phyloP scores from a whole-genome alignment of 2,113 vertebrate genomes.

The Heterocephalus glaber region DNA sequence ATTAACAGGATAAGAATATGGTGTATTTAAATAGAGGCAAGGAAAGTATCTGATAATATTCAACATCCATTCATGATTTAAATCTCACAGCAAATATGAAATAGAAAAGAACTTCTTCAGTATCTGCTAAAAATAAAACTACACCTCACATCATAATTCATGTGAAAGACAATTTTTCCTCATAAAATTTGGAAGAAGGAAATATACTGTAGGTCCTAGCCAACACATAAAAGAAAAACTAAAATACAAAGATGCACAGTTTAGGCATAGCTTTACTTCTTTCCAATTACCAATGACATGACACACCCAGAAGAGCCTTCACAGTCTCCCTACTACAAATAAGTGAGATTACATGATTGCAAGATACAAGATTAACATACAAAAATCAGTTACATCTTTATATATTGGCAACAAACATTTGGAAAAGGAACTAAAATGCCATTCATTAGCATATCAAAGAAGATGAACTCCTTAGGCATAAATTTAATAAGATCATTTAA shows the following conservation, averaged over 20 bases:
- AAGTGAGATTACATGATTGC: background rate
- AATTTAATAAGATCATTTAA: background rate
- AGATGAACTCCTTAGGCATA: background rate
- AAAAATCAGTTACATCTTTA: background rate
- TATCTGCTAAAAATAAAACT: background rate
- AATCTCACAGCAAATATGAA: background rate
- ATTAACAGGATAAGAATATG: background rate
- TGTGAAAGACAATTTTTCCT: background rate
- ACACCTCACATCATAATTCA: background rate
- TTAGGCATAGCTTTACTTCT: too few relatives aligned
- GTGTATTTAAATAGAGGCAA: background rate
- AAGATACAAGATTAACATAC: background rate
- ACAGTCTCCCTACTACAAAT: background rate
- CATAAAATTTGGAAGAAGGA: background rate
- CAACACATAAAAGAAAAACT: background rate
- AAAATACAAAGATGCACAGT: background rate
- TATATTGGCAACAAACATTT: background rate
- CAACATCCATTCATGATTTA: background rate
- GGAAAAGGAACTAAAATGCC: constrained; percentile 11
- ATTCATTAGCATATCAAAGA: background rate
- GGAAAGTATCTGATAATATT: background rate
- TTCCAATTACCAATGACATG: background rate
- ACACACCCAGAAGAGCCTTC: background rate
- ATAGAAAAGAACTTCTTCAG: background rate
- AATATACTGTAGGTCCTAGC: background rate